Evolutionary conservation across 2,888 invertebrate genomes (phyloP), one percentile per base, ranked within the genome.

Genomic region (Xiphydria camelus): DNA sequence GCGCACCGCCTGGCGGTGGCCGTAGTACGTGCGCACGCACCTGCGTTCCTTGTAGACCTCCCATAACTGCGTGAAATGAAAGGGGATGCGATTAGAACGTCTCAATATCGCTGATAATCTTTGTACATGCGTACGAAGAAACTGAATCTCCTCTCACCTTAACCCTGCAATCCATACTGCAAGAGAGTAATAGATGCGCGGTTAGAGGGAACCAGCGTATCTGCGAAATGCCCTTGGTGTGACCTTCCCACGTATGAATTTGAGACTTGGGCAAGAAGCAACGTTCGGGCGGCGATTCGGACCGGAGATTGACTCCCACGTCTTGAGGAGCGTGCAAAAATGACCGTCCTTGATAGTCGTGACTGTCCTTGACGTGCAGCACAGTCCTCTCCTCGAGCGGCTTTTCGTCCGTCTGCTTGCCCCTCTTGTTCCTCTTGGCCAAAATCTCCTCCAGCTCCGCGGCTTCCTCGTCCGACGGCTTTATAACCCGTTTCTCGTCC

Each of bases 241-340:
- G 99, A 0, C 98, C 98, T 54, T 90, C 86, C 95, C 96, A 98
- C 0, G 94, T 94, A 77, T 94, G 94, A 52, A 98, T 89, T 69
- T 93, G 91, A 1, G 93, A 85, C 82, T 98, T 98, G 4, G 98
- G 98, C 43, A 98, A 78, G 77, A 96, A 98, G 75, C 98, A 98
- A 67, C 91, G 89, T 47, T 94, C 91, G 0, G 99, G 99, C 14
- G 94, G 92, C 2, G 88, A 84, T 45, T 88, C 87, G 3, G 92
- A 87, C 44, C 88, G 86, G 47, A 95, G 79, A 77, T 94, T 94
- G 23, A 94, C 89, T 14, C 92, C 94, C 50, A 94, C 87, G 78
- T 94, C 94, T 68, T 91, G 91, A 4, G 99, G 98, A 2, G 92
- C 85, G 68, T 92, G 91, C 31, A 98, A 78, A 79, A 94, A 99